Conservation (phyloP, 64 coral and sea anemone genomes). For the Montipora sp. region DNA sequence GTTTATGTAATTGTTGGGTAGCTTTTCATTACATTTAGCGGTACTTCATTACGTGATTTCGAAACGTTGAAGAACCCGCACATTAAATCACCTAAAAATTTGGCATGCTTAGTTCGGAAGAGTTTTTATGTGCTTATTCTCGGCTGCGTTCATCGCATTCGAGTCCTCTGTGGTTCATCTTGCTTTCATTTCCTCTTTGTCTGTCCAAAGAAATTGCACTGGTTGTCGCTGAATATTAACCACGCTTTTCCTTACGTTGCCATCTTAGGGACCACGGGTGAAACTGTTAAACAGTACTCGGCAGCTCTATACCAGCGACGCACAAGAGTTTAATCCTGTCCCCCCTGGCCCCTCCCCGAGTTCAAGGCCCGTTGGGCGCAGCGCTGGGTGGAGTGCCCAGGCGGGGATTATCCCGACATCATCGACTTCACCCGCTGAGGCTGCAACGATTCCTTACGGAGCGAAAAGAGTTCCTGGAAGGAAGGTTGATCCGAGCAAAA, state of each 20-base stretch:
- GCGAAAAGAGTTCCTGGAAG: constrained; percentile 60
- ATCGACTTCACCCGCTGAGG: constrained; percentile 31
- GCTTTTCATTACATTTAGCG: too few relatives aligned
- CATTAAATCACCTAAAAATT: too few relatives aligned
- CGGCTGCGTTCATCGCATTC: too few relatives aligned
- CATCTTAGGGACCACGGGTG: constrained; percentile 63
- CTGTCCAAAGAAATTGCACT: neutral
- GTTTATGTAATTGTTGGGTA: too few relatives aligned
- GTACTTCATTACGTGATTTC: too few relatives aligned
- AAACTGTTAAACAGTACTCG: constrained; percentile 68
- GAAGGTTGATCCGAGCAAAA: constrained; percentile 64
- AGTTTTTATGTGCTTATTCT: too few relatives aligned
- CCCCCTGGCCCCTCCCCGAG: constrained; percentile 27
- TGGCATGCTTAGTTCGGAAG: too few relatives aligned
- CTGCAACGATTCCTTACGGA: constrained; percentile 49
- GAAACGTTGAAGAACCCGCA: too few relatives aligned
- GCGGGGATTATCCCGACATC: constrained; percentile 35
- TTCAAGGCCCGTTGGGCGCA: constrained; percentile 48
- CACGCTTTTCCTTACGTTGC: neutral
- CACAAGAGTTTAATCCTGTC: constrained; percentile 38
- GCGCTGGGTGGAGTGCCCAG: constrained; percentile 56
- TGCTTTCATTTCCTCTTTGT: too few relatives aligned
- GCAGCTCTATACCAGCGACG: constrained; percentile 50
- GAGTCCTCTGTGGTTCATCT: too few relatives aligned
- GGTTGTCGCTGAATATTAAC: neutral